Evolutionary conservation across 2,888 invertebrate genomes (phyloP), one percentile per base, ranked within the genome.

Genomic region (Pegoplata infirma): DNA sequence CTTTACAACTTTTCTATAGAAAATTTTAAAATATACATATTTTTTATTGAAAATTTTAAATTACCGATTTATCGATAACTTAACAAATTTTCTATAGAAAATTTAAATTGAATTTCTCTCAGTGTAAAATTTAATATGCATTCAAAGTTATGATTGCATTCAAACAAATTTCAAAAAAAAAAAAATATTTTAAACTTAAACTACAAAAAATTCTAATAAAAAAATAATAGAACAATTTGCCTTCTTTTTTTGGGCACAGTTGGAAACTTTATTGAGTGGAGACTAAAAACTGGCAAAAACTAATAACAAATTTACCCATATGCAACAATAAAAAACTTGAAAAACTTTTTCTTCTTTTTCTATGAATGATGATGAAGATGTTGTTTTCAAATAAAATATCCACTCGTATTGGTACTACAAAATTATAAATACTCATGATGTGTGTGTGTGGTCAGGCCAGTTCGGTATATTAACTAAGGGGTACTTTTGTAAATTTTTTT

Each of bases 181-280:
- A 12, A 32, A 25, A 25, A 25, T 25, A 25, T n/a, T 4, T 40
- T 12, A 4, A 40, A 40, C 36, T 40, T n/a, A 40, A 40, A 40
- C 36, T 40, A 40, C 36, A 12, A 40, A n/a, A n/a, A n/a, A n/a
- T n/a, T n/a, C n/a, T n/a, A n/a, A n/a, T n/a, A n/a, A n/a, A n/a
- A n/a, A n/a, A 40, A 40, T 40, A 40, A 40, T 14, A 40, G n/a
- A 40, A 40, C 36, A 40, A 40, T 40, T 40, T 40, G 36, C 36
- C 36, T 28, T 14, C 16, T n/a, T 28, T 28, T 55, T 8, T 21
- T 21, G 14, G 21, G 3, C n/a, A 58, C 58, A 58, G 58, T 58
- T 10, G 58, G 58, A 14, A 44, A 58, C 51, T 21, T 19, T 56
- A 40, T 56, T 56, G 56, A 55, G 55, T 16, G 55, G 55, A 14